A percentile compares a stretch with the other conserved stretches of the same genome.
Conservation (phyloP, 2,888 invertebrate genomes). For the Mesochorus sp. region DNA sequence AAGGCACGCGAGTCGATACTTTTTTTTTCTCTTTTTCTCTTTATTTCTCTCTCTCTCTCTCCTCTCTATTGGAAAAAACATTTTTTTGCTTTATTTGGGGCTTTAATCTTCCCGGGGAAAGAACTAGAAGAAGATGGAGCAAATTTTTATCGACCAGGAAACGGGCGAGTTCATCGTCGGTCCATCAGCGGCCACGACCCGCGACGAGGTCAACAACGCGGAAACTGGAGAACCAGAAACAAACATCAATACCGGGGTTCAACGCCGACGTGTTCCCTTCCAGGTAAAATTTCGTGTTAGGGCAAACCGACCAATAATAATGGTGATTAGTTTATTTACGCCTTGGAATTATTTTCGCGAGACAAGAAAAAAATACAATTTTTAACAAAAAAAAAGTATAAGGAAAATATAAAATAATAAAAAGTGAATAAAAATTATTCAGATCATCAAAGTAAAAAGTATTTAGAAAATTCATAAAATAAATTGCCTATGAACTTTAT, state of each 20-base stretch:
- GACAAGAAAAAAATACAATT: too few species aligned
- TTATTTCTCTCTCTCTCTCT: background rate
- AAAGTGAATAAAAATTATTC: too few species aligned
- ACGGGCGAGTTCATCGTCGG: constrained; percentile 74
- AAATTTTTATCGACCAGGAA: constrained; percentile 74
- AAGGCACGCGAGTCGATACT: constrained; percentile 22
- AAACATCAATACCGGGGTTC: constrained; percentile 52
- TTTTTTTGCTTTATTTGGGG: too few species aligned
- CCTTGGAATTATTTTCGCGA: too few species aligned
- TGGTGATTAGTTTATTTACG: too few species aligned
- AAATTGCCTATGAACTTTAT: too few species aligned
- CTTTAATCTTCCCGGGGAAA: too few species aligned
- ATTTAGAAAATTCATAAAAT: too few species aligned
- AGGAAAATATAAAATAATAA: background rate
- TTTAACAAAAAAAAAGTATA: too few species aligned
- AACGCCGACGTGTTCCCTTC: constrained; percentile 71
- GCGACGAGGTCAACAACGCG: constrained; percentile 69
- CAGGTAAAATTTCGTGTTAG: too few species aligned
- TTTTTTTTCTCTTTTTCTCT: background rate
- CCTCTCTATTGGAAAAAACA: too few species aligned
- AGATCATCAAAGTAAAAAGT: too few species aligned
- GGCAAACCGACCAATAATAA: background rate
- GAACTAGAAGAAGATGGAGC: constrained; percentile 63
- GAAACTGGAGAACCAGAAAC: constrained; percentile 78
- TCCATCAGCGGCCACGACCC: constrained; percentile 10